Evolutionary conservation across 2,113 vertebrate genomes (phyloP).

Genomic region (Columbina picui): DNA sequence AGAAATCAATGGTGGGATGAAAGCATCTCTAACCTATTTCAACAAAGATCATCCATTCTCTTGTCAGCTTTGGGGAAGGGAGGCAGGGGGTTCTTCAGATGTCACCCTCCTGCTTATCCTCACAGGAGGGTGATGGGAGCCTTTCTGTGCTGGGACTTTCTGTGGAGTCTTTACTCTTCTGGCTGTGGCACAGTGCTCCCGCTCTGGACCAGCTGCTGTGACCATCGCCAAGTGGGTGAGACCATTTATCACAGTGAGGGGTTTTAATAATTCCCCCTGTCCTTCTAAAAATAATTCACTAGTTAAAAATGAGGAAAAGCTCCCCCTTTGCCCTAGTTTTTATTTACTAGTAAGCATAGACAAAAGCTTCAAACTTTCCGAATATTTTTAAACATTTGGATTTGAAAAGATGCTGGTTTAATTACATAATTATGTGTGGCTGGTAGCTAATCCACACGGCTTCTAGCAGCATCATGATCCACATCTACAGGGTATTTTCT

Average conservation of each 20-base stretch:
- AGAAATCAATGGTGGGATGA: background rate
- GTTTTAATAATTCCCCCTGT: fast-evolving
- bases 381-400: background rate
- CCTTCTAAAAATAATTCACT: background rate
- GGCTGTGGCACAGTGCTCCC: background rate
- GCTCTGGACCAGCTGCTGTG: background rate
- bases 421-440: background rate
- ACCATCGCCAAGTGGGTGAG: fast-evolving
- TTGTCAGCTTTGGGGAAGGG: background rate
- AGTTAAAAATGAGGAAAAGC: background rate
- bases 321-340: fast-evolving
- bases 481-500: background rate
- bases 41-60: background rate
- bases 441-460: background rate
- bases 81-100: too few relatives aligned
- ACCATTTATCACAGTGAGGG: background rate
- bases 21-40: background rate
- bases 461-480: background rate
- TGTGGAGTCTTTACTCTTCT: background rate
- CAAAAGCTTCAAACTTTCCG: background rate
- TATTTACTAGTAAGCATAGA: background rate
- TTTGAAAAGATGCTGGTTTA: background rate
- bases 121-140: fast-evolving
- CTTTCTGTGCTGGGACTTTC: background rate
- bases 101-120: background rate